These are phyloP conservation scores for Drosophila rufa DNA, from an alignment of 1,140 invertebrate species.

Conservation along the genomic window DNA sequence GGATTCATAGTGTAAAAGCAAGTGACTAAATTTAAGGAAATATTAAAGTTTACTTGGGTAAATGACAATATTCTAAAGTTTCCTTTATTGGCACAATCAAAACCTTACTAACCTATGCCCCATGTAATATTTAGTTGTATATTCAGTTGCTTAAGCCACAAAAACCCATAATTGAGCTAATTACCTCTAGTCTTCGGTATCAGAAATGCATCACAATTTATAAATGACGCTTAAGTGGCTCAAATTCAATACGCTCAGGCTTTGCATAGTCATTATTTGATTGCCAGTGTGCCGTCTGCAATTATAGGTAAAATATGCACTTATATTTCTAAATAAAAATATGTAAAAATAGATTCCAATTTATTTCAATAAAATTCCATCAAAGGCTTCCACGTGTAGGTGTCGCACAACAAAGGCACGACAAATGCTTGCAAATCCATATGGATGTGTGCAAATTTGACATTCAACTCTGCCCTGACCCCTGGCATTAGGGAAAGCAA, in stretches of 20 bases:
- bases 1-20: too few species aligned
- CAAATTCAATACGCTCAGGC: constrained; percentile 1
- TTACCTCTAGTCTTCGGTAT: not conserved
- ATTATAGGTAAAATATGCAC: too few species aligned
- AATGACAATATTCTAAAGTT: too few species aligned
- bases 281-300: too few species aligned
- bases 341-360: too few species aligned
- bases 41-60: too few species aligned
- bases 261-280: not conserved
- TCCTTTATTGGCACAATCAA: too few species aligned
- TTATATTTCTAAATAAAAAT: too few species aligned
- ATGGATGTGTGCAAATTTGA: constrained; percentile 26
- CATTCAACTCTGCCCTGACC: constrained; percentile 52
- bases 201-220: not conserved
- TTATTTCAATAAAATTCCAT: constrained; percentile 1
- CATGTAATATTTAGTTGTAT: too few species aligned
- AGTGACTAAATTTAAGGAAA: too few species aligned
- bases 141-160: not conserved
- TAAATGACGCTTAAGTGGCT: not conserved
- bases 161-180: constrained; percentile 3
- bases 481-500: constrained; percentile 5
- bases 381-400: not conserved
- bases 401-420: not conserved
- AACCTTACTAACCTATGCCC: not conserved
- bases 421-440: constrained; percentile 16